Evolutionary conservation across 2,113 vertebrate species (phyloP).

Genomic region (Rhea americana): DNA sequence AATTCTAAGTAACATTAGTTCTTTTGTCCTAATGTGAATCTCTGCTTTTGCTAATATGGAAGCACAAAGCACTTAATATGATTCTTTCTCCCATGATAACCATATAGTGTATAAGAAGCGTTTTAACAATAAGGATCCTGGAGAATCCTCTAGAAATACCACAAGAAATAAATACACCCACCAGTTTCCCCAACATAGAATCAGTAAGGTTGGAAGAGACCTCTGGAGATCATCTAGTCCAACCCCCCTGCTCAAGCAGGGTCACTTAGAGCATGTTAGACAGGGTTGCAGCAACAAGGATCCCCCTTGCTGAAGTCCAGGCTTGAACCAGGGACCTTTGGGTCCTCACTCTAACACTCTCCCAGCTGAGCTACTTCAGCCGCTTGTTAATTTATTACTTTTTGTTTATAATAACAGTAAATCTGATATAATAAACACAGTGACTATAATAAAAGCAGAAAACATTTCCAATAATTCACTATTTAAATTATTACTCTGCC

Average conservation of each 20-base stretch:
- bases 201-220: no score
- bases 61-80: neutral
- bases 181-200: neutral
- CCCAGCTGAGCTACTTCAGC: no score
- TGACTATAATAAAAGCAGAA: neutral
- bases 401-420: neutral
- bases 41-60: neutral
- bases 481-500: neutral
- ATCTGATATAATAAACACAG: neutral
- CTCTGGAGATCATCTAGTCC: no score
- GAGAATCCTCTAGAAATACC: neutral
- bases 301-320: no score
- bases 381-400: neutral
- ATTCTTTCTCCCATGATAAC: neutral
- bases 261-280: no score
- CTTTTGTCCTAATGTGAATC: neutral
- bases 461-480: slow-evolving; percentile 14
- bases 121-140: neutral
- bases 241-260: no score
- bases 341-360: no score
- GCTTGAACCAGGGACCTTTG: no score
- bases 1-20: neutral
- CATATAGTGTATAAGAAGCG: neutral
- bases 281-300: no score
- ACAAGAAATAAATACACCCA: neutral